phyloP scores from a whole-genome alignment of 2,888 invertebrate species.

The Ichneumon xanthorius region DNA sequence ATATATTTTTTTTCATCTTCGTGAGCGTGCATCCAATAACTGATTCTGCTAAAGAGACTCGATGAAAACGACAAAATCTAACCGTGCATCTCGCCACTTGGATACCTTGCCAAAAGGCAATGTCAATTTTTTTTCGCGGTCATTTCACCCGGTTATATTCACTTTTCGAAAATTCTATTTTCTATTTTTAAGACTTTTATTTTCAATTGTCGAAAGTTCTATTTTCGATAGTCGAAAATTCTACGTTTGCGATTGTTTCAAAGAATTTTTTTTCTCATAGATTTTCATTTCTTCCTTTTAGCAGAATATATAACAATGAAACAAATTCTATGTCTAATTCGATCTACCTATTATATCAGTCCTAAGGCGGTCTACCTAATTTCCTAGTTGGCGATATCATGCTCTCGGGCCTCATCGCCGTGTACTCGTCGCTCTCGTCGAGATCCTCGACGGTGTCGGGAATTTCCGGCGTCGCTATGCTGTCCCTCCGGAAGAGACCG shows the following conservation, averaged over 20 bases:
- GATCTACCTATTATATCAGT: slow-evolving; percentile 66
- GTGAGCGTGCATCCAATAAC: neutral
- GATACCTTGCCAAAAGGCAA: neutral
- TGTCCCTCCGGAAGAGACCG: slow-evolving; percentile 94
- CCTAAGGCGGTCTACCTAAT: slow-evolving; percentile 69
- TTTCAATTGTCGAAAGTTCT: neutral
- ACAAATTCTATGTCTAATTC: slow-evolving; percentile 55
- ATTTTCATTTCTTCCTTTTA: slow-evolving; percentile 27
- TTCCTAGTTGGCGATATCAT: slow-evolving; percentile 82
- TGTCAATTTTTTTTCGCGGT: neutral
- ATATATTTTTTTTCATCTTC: neutral
- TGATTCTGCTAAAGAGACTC: slow-evolving; percentile 38
- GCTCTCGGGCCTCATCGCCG: slow-evolving; percentile 85
- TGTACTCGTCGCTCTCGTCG: slow-evolving; percentile 87
- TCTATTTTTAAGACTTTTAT: neutral
- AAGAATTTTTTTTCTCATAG: neutral
- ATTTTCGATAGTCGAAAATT: neutral
- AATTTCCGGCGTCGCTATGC: slow-evolving; percentile 89
- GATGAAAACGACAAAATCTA: neutral
- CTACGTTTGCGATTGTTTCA: neutral
- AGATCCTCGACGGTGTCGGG: slow-evolving; percentile 86
- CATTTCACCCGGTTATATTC: neutral
- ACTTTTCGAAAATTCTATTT: neutral
- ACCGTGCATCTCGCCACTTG: neutral
- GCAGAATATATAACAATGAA: slow-evolving; percentile 24